A percentile compares a stretch with the other conserved stretches of the same genome.
Evolutionary conservation across 2,888 invertebrate species (phyloP).

Genomic region (Ctenicera cuprea): DNA sequence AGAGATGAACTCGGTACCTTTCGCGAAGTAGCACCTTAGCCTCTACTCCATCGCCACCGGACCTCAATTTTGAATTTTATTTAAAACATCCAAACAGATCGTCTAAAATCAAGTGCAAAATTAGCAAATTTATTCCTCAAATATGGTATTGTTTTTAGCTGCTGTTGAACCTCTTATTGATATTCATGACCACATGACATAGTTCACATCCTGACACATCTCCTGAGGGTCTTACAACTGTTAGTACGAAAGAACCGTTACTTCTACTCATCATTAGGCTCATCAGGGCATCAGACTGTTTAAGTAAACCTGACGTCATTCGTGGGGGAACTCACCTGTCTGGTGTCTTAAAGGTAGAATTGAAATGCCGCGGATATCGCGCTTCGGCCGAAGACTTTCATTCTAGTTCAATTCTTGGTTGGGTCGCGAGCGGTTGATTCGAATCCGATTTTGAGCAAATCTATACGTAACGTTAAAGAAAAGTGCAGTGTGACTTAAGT

Average conservation of each 20-base stretch:
- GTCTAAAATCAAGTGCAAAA: no score
- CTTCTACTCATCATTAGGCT: slow-evolving; percentile 43
- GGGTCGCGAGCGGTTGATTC: slow-evolving; percentile 32
- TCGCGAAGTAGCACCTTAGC: no score
- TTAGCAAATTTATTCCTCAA: no score
- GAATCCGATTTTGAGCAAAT: neutral
- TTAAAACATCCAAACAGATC: no score
- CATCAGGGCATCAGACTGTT: slow-evolving; percentile 49
- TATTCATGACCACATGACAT: slow-evolving; percentile 15
- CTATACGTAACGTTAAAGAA: neutral
- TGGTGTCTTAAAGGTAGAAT: slow-evolving; percentile 51
- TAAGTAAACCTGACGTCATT: slow-evolving; percentile 55
- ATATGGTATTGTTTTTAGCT: no score
- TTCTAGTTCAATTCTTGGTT: slow-evolving; percentile 53
- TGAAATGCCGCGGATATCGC: slow-evolving; percentile 45
- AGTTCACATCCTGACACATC: slow-evolving; percentile 49
- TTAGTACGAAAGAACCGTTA: slow-evolving; percentile 52
- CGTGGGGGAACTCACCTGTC: slow-evolving; percentile 56
- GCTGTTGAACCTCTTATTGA: no score
- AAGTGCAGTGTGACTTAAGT: neutral
- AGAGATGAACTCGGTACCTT: no score
- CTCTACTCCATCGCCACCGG: no score
- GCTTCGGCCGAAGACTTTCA: slow-evolving; percentile 57
- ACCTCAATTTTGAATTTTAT: no score
- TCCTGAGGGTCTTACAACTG: slow-evolving; percentile 54